Evolutionary conservation across 35 echinoderm and acorn worm genomes (phyloP), one percentile per base, ranked within the genome.

Genomic region (Heliocidaris tuberculata): DNA sequence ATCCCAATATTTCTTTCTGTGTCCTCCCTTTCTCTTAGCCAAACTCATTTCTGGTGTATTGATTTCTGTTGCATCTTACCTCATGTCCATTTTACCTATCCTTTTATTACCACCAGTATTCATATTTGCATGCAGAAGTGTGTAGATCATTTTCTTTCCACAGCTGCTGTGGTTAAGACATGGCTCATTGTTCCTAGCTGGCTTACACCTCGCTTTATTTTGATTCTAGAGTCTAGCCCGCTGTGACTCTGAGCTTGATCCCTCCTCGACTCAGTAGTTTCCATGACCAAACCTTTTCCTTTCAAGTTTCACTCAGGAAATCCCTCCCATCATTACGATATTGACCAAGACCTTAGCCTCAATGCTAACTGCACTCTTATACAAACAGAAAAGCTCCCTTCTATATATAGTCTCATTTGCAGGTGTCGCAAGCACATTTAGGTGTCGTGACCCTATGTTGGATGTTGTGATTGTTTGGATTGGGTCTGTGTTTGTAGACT

Each of bases 231-330:
- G 65, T 89, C 31, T 89, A 27, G 87, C 87, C 47, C 31, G 35
- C 87, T 15, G 87, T 89, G 87, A 89, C 87, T 88, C 31, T 89
- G 87, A 89, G 32, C 87, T 27, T 89, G 29, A 78, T 78, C 65
- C 65, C 65, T 78, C 3, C 21, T 6, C 7, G 65, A 78, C 21
- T n/a, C 6, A 78, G 27, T 78, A 78, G 65, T 78, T 78, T 78
- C 65, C 65, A 78, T 19, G 17, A 78, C 21, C 65, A 19, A 78
- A 78, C 65, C 65, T 27, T 78, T 78, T 78, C 65, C 65, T 78
- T 78, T 19, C 65, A n/a, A 78, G 65, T 78, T 78, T 78, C 65
- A 78, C 27, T 78, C 65, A 78, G 65, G 65, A 78, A 78, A 78
- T 78, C 65, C 65, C 21, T 78, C 65, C 65, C 21, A 78, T 78